Evolutionary conservation across 2,797 vertebrate species (phyloP).

Genomic region (Phataginus tetradactyla): DNA sequence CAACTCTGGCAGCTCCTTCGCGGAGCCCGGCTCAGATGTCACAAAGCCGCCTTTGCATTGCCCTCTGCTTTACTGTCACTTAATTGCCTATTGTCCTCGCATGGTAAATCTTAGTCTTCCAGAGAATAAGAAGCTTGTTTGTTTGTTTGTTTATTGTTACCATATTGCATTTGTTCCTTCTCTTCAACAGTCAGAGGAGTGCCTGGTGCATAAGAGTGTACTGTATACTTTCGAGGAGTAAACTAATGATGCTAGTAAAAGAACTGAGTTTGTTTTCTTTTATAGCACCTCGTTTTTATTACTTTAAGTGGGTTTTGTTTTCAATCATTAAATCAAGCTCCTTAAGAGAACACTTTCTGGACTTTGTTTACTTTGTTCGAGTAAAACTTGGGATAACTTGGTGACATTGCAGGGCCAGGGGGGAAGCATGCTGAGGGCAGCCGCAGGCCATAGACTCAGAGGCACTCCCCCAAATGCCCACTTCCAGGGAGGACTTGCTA

Average conservation of each 20-base stretch:
- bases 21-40: neutral
- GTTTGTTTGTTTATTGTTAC: neutral
- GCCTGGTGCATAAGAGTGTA: neutral
- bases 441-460: neutral
- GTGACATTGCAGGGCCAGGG: neutral
- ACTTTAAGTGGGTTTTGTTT: neutral
- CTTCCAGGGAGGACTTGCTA: neutral
- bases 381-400: neutral
- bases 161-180: neutral
- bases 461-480: neutral
- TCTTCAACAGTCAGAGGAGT: neutral
- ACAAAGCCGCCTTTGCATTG: neutral
- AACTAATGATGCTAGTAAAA: neutral
- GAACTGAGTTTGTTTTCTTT: neutral
- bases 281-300: neutral
- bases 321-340: neutral
- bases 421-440: neutral
- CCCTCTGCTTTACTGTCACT: neutral
- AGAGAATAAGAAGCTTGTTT: neutral
- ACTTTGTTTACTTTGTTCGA: neutral
- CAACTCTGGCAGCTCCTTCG: neutral
- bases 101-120: neutral
- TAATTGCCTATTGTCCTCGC: neutral
- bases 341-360: neutral
- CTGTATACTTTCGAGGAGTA: neutral